Percentiles rank a stretch among this genome's conserved stretches.
Conservation (phyloP, 2,888 invertebrate species). For the Chirona hameri region DNA sequence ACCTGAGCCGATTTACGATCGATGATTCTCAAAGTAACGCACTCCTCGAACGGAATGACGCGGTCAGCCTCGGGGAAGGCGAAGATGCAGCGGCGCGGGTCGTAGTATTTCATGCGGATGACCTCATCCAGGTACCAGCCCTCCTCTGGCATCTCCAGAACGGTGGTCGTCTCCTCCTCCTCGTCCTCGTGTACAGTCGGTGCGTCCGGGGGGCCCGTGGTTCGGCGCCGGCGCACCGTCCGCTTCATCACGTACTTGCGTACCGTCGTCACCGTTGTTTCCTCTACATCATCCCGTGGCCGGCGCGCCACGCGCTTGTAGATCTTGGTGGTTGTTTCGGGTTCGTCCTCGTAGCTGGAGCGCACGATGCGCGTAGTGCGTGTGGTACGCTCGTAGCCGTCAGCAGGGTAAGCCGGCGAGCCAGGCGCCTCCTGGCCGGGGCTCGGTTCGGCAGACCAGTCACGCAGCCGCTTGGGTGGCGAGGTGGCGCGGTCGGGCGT, state of each 20-base stretch:
- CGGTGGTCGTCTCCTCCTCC: conserved; percentile 35
- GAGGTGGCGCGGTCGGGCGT: not conserved
- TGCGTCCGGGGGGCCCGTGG: conserved; percentile 31
- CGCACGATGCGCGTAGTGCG: not conserved
- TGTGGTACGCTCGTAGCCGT: not conserved
- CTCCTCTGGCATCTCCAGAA: conserved; percentile 68
- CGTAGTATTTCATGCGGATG: conserved; percentile 74
- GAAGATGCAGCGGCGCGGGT: conserved; percentile 77
- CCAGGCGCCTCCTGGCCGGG: not conserved
- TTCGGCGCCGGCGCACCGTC: not conserved
- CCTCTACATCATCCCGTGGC: not conserved
- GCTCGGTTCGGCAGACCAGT: not conserved
- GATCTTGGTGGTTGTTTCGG: conserved; percentile 7
- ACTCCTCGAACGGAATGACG: conserved; percentile 78
- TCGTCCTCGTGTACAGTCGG: conserved; percentile 33
- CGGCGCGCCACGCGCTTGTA: conserved; percentile 8
- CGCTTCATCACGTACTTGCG: conserved; percentile 10
- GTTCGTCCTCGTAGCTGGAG: conserved; percentile 3
- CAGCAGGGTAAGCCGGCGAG: not conserved
- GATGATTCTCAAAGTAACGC: conserved; percentile 77
- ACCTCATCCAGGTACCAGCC: conserved; percentile 82
- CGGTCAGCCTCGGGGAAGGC: conserved; percentile 82
- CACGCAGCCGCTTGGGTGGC: not conserved
- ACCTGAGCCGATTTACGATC: conserved; percentile 78
- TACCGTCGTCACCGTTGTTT: not conserved